phyloP scores from a whole-genome alignment of 1,140 invertebrate species.

The Ladona fulva region DNA sequence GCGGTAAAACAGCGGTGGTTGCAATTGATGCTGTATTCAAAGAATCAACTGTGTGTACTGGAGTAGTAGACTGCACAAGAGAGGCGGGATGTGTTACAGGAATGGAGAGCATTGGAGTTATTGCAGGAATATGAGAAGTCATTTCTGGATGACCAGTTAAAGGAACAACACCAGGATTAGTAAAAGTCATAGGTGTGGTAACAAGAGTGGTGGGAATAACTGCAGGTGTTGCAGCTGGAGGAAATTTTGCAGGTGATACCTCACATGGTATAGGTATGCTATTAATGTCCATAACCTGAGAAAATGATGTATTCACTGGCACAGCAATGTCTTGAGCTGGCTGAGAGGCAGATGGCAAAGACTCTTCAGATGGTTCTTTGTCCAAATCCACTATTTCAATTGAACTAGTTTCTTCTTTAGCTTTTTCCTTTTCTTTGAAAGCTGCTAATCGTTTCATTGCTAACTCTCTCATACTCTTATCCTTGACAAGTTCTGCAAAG shows the following conservation, averaged over 20 bases:
- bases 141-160: background rate
- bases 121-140: background rate
- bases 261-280: conserved; percentile 51
- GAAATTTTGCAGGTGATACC: conserved; percentile 3
- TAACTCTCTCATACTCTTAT: conserved; percentile 66
- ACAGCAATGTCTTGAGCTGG: background rate
- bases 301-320: conserved; percentile 16
- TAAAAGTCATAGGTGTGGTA: background rate
- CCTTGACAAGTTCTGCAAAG: conserved; percentile 79
- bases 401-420: conserved; percentile 36
- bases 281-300: conserved; percentile 19
- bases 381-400: conserved; percentile 24
- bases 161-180: background rate
- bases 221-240: background rate
- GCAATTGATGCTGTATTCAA: background rate
- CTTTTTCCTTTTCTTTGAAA: conserved; percentile 48
- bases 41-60: background rate
- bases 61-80: background rate
- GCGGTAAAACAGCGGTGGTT: background rate
- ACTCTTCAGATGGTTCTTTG: conserved; percentile 30
- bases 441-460: conserved; percentile 58
- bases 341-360: background rate
- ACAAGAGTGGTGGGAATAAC: background rate
- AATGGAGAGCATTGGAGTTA: background rate
- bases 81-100: background rate